Evolutionary conservation across 64 coral and sea anemone genomes (phyloP), one percentile per base, ranked within the genome.

Genomic region (Pocillopora verrucosa): DNA sequence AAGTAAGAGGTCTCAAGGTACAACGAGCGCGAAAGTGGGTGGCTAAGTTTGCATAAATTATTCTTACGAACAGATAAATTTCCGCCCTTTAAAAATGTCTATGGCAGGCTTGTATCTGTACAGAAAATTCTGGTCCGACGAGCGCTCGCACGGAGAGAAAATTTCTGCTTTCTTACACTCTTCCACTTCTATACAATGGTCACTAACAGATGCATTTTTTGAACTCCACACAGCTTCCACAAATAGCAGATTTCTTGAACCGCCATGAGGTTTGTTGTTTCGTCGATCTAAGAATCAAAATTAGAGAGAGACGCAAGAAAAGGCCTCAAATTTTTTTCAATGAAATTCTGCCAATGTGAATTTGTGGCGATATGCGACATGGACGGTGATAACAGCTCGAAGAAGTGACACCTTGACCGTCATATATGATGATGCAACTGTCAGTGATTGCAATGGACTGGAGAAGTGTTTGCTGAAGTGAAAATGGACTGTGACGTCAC

Each of bases 371-470:
- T 59, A 56, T 17, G 57, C 9, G 60, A 20, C 35, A 56, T 70
- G 81, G 24, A 22, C 24, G 65, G 65, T 68, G 10, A 22, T 68
- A 16, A 7, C 24, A 2, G 61, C 14, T 24, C 5, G 24, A 65
- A 36, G 20, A n/a, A 63, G 81, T 37, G 63, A 64, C 81, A 69
- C 20, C 62, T 70, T 56, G 60, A 15, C 34, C 81, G 56, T 56
- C 63, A 38, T 65, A 64, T 30, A 70, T 15, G 81, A 84, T 69
- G 70, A 84, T 84, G 81, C 81, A 84, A 84, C 81, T 84, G 81
- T 84, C 37, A 24, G 81, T 68, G 36, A 36, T 38, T 45, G 25
- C 1, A 84, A 51, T 84, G 81, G 63, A 56, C 62, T 69, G 36
- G 63, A 84, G 16, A 51, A 34, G 10, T 65, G 61, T 0, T 1